Percentiles rank a stretch among this genome's conserved stretches.
phyloP scores from a whole-genome alignment of 2,888 invertebrate genomes.

The Craniophora ligustri region DNA sequence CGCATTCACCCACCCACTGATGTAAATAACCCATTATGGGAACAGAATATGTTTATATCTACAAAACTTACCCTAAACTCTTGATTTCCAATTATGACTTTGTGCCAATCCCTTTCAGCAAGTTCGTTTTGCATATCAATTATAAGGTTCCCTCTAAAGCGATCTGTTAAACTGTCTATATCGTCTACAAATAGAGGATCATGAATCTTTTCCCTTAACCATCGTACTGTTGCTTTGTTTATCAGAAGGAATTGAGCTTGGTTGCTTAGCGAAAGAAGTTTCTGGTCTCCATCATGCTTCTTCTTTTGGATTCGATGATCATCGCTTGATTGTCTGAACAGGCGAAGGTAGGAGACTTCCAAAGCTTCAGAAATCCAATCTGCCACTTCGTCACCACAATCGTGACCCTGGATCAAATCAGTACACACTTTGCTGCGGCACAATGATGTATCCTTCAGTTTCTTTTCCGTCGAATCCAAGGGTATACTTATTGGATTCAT shows the following conservation, averaged over 20 bases:
- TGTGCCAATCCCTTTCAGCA: constrained; percentile 92
- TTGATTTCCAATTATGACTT: constrained; percentile 90
- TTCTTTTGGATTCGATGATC: constrained; percentile 74
- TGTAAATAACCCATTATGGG: too few species aligned
- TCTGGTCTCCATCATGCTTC: constrained; percentile 64
- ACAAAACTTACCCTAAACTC: constrained; percentile 89
- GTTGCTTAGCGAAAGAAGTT: constrained; percentile 91
- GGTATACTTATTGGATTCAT: constrained; percentile 86
- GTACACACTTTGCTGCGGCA: constrained; percentile 96
- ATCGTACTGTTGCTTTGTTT: constrained; percentile 93
- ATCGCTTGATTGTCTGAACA: constrained; percentile 89
- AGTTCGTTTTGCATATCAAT: constrained; percentile 92
- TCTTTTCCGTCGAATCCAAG: constrained; percentile 73
- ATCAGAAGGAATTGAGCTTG: constrained; percentile 96
- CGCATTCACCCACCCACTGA: too few species aligned
- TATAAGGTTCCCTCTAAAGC: constrained; percentile 97
- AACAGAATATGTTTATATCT: too few species aligned
- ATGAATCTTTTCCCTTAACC: constrained; percentile 90
- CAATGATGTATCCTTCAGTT: constrained; percentile 72
- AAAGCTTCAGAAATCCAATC: constrained; percentile 94
- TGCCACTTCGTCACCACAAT: constrained; percentile 95
- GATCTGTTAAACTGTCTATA: constrained; percentile 90
- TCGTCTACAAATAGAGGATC: constrained; percentile 85
- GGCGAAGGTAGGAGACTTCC: constrained; percentile 90
- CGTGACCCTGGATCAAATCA: constrained; percentile 93